Base-by-base conservation (phyloP, 1,140 invertebrate genomes). In the Delia radicum region DNA sequence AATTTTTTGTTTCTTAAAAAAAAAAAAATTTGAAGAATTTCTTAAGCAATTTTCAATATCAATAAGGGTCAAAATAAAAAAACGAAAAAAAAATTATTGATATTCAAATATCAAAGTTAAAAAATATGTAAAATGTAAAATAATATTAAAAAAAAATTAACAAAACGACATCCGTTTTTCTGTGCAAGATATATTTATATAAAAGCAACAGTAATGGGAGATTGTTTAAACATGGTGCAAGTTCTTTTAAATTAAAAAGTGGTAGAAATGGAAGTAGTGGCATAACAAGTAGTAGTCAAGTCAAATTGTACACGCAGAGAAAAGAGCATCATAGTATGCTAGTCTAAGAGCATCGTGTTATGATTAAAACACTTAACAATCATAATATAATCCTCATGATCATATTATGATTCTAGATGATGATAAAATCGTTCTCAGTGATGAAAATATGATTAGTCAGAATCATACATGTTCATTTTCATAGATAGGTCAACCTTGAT, bases 51-150 rank as follows among this genome's bases (percentile, higher is more conserved):
- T 69, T 69, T 33, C 65, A 69, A 69, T 69, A 69, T 33, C 65
- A 69, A 33, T 21, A 6, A 33, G 65, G 65, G 29, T 69, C 65
- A 69, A 18, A 63, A 27, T 13, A 13, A 7, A 37, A 27, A 62
- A 55, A 2, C 13, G 26, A 33, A 48, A 27, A 15, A 48, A 55
- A 73, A 73, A 73, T 73, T 73, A 48, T 73, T 73, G 71, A 48
- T 73, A 48, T 73, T 73, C 71, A 73, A 73, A 46, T 46, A 46
- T 73, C 46, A 48, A 73, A 73, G 71, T 69, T 37, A 69, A 69
- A 33, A 31, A 28, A 63, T 26, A 21, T 13, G 24, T 6, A 33
- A 33, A 33, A 33, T 12, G 33, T 10, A 33, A n/a, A n/a, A n/a
- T n/a, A n/a, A 24, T 55, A 55, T 55, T n/a, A n/a, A 55, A 55